These are phyloP conservation scores for Phenganax subtilis DNA, from an alignment of 92 coral and sea anemone genomes.

Conservation along the genomic window DNA sequence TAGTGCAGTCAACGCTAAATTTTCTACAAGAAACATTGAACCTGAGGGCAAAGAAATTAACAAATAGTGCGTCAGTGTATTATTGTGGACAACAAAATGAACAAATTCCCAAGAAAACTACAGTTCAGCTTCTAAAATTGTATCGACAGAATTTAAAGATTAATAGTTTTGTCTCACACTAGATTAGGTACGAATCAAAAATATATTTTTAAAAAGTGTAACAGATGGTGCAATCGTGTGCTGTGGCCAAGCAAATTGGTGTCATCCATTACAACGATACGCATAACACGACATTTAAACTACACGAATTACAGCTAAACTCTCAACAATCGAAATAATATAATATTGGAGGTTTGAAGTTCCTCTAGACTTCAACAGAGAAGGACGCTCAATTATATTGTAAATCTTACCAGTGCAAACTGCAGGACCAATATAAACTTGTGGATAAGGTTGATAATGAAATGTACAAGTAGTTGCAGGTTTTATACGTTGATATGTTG, in stretches of 20 bases:
- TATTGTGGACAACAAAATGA: background rate
- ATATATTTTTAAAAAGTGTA: background rate
- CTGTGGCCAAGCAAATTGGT: background rate
- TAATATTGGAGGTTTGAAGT: background rate
- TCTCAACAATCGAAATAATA: background rate
- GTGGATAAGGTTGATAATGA: conserved; percentile 16
- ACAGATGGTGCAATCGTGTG: conserved; percentile 4
- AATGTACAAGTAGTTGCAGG: conserved; percentile 8
- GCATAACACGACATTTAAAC: no score
- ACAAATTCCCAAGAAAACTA: background rate
- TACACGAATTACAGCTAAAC: background rate
- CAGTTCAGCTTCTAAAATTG: background rate
- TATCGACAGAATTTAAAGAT: background rate
- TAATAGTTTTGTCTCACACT: background rate
- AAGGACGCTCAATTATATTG: no score
- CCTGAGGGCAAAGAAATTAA: background rate
- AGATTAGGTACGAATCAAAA: background rate
- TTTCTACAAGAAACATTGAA: background rate
- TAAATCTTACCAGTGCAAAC: conserved; percentile 6
- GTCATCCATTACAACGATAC: background rate
- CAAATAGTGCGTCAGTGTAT: background rate
- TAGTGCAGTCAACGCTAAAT: background rate
- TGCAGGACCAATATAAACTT: background rate
- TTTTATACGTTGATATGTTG: conserved; percentile 15
- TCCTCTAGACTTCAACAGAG: no score